These are phyloP conservation scores for Furcifer pardalis DNA, from an alignment of 2,797 vertebrate genomes.

Conservation along the genomic window DNA sequence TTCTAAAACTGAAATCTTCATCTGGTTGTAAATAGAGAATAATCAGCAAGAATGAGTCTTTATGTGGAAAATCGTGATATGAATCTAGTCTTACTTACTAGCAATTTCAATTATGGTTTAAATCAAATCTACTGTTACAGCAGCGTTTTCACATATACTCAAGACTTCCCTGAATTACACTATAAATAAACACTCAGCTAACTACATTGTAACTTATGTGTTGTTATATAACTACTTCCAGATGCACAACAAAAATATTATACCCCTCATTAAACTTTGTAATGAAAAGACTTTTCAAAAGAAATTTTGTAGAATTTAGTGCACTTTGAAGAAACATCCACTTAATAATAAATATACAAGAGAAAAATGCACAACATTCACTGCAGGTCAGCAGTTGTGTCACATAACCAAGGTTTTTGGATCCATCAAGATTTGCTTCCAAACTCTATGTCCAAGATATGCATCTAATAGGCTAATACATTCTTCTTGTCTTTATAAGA, in stretches of 20 bases:
- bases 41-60: no score
- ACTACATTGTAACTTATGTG: not conserved
- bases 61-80: no score
- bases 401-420: not conserved
- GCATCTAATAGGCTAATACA: not conserved
- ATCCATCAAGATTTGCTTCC: not conserved
- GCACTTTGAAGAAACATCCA: not conserved
- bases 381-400: not conserved
- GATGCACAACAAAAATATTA: not conserved
- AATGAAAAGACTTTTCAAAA: not conserved
- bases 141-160: no score
- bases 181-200: not conserved
- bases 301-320: not conserved
- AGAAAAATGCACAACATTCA: not conserved
- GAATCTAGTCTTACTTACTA: no score
- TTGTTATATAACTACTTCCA: not conserved
- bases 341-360: not conserved
- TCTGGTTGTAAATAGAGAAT: no score
- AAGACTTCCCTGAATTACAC: no score
- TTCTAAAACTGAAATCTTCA: no score
- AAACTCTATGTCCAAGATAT: not conserved
- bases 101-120: no score
- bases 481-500: not conserved
- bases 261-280: not conserved
- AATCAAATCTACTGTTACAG: no score